Evolutionary conservation across 2,113 vertebrate species (phyloP), one percentile per base, ranked within the genome.

Genomic region (Probosciger aterrimus): DNA sequence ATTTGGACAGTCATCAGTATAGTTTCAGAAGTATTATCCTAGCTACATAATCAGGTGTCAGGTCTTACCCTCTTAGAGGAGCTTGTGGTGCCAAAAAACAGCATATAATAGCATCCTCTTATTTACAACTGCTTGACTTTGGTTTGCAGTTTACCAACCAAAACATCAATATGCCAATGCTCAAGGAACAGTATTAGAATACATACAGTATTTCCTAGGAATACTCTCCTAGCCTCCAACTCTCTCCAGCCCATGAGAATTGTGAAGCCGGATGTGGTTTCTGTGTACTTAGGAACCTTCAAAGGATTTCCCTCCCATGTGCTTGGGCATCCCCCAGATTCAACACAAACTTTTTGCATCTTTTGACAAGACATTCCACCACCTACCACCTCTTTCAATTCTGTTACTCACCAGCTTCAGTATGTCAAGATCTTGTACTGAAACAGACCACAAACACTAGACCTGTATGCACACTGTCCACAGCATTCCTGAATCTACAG

Each of bases 141-240:
- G 79, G 8, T 80, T 82, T n/a, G 62, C 4, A 68, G 27, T 49
- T 86, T 59, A 82, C 37, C 31, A 43, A 87, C 55, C 20, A 82
- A 74, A 75, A 28, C 7, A 65, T 59, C 57, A 35, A 24, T 35
- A 59, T 7, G 14, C 14, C 80, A 73, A 2, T 33, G 20, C 23
- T 76, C 30, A 73, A 55, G 14, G 11, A 63, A 46, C 1, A 65
- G 37, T 7, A 78, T 31, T 67, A 75, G 37, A 62, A 86, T 19
- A 60, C 8, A n/a, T 1, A 12, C 0, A 0, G 0, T 41, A 78
- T 33, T 37, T 78, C 60, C 39, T 30, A 27, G 39, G 46, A 84
- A 43, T 4, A 27, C 37, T 74, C 49, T 78, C 49, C 59, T 49
- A 65, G 44, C 14, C 77, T 84, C 52, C 52, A 89, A 7, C 33